Evolutionary conservation across 2,888 invertebrate genomes (phyloP).

Genomic region (Pristionchus exspectatus): DNA sequence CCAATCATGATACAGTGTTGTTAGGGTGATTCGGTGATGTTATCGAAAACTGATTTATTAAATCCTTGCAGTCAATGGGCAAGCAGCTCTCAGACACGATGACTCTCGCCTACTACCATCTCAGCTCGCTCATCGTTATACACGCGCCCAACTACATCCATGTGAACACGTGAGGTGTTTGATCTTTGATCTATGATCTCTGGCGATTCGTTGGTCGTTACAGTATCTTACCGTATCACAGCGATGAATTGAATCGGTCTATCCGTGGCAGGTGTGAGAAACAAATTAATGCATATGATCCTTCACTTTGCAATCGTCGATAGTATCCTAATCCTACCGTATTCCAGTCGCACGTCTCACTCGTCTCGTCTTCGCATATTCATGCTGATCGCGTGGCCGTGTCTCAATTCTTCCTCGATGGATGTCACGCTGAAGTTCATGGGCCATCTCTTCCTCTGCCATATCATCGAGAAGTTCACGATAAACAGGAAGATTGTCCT

Average conservation of each 20-base stretch:
- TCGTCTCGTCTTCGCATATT: constrained; percentile 91
- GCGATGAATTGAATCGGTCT: too few species aligned
- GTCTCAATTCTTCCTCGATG: constrained; percentile 82
- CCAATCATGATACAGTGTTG: too few species aligned
- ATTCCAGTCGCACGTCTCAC: constrained; percentile 78
- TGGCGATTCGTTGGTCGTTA: too few species aligned
- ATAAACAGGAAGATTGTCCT: constrained; percentile 97
- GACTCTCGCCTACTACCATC: constrained; percentile 90
- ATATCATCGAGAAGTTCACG: constrained; percentile 97
- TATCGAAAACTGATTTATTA: too few species aligned
- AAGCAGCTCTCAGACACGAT: constrained; percentile 89
- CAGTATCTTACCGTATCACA: too few species aligned
- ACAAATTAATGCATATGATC: too few species aligned
- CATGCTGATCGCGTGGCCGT: constrained; percentile 99
- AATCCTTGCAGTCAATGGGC: constrained; percentile 58
- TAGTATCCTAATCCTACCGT: not conserved
- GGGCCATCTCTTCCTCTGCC: constrained; percentile 94
- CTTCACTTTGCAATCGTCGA: too few species aligned
- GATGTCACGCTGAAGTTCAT: constrained; percentile 86
- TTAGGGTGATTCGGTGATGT: too few species aligned
- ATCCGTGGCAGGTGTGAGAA: too few species aligned
- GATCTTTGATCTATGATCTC: not conserved
- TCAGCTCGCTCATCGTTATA: constrained; percentile 94
- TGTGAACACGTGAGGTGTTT: constrained; percentile 91
- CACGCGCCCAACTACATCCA: constrained; percentile 97